Conservation (phyloP, 2,113 vertebrate species). For the Riparia riparia region DNA sequence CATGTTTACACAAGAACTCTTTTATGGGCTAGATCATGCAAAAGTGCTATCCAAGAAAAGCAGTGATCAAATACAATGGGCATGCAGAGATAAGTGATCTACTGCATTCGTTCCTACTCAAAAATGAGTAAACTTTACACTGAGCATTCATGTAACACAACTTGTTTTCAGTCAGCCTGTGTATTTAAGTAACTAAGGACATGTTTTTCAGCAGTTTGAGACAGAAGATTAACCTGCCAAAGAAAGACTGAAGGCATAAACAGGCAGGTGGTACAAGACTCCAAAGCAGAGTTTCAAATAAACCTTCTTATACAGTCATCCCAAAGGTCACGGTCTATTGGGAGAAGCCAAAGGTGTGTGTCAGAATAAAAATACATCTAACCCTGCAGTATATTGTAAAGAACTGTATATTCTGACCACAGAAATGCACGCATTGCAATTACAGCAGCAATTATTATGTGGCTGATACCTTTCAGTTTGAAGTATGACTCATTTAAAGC, state of each 20-base stretch:
- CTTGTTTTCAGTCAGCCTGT: neutral
- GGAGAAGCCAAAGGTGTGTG: neutral
- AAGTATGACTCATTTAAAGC: neutral
- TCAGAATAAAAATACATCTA: neutral
- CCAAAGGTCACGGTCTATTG: neutral
- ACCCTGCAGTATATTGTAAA: neutral
- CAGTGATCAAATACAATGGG: neutral
- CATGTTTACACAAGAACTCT: neutral
- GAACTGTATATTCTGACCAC: neutral
- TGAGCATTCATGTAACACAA: neutral
- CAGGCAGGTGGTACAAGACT: neutral
- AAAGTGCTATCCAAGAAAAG: neutral
- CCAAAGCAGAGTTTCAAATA: neutral
- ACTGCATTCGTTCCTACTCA: neutral
- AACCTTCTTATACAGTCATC: neutral
- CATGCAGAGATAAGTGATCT: neutral
- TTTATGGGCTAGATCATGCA: neutral
- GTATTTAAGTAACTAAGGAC: neutral
- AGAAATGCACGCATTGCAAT: neutral
- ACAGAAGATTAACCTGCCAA: neutral
- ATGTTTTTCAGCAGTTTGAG: neutral
- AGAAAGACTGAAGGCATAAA: neutral
- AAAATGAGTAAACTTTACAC: neutral
- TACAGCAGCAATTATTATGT: neutral
- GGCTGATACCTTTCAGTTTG: neutral